Base-by-base conservation (phyloP, 2,797 vertebrate genomes). In the Halcyon chelicuti region DNA sequence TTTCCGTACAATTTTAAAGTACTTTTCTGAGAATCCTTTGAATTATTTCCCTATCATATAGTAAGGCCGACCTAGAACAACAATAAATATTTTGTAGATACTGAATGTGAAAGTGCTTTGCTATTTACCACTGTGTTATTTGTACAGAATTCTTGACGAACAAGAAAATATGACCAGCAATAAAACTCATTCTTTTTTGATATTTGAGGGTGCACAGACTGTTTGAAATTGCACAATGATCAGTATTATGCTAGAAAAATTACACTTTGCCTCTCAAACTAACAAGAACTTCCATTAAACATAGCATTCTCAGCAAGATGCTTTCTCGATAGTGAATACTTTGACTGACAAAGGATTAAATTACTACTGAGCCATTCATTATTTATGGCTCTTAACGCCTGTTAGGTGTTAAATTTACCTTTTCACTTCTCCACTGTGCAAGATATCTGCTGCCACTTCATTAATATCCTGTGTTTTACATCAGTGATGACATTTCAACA, bases 311-410 rank as follows among this genome's bases (percentile, higher is more conserved):
- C 87, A 88, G 91, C 10, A 29, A 95, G 73, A 78, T 68, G 49
- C 86, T 94, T 94, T 74, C 76, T 90, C 76, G 80, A 80, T 90
- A 86, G 78, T 47, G 22, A 96, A 73, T 39, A 70, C 22, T 88
- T 80, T 88, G 95, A 97, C 88, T 95, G 96, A 95, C 93, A 94
- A 96, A 93, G 54, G 82, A 93, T 93, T 96, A 88, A 88, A 94
- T 90, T 86, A 75, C 82, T 93, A 73, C 73, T 54, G 89, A 94
- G 79, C 28, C 66, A 73, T 88, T 91, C 0, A 0, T 90, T 93
- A 96, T 94, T 94, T 93, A 90, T 63, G 62, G 79, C 47, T 88
- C 66, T 94, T 95, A 95, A 96, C 89, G 88, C 51, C 79, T 91
- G 31, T 91, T 90, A 95, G 89, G 79, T 91, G 93, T 90, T 91